phyloP scores from a whole-genome alignment of 2,888 invertebrate species.

The Sphecodes monilicornis region DNA sequence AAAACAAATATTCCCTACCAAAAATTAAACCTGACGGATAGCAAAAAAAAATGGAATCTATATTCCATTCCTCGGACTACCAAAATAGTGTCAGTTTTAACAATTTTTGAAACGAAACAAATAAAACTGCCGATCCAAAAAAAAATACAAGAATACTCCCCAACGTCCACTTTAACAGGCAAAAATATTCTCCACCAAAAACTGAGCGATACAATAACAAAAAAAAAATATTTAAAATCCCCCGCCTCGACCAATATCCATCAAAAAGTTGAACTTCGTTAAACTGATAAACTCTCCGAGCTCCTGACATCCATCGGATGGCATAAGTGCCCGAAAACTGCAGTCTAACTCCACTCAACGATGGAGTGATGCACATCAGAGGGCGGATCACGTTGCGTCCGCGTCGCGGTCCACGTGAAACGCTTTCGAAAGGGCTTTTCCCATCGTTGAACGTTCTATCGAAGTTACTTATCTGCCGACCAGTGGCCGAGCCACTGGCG shows the following conservation, averaged over 20 bases:
- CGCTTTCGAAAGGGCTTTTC: slow-evolving; percentile 61
- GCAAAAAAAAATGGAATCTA: no score
- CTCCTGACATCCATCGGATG: not conserved
- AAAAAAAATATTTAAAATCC: not conserved
- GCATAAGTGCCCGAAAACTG: not conserved
- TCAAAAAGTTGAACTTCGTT: not conserved
- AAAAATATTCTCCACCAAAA: not conserved
- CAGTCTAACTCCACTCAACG: slow-evolving; percentile 1
- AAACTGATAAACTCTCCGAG: not conserved
- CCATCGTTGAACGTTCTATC: slow-evolving; percentile 51
- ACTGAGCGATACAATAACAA: not conserved
- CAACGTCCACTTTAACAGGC: not conserved
- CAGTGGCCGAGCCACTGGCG: slow-evolving; percentile 46
- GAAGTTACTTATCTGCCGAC: slow-evolving; percentile 58
- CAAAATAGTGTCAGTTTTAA: no score
- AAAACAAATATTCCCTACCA: not conserved
- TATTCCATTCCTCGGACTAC: no score
- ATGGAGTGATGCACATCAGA: not conserved
- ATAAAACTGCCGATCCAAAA: not conserved
- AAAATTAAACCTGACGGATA: no score
- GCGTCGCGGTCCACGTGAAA: slow-evolving; percentile 42
- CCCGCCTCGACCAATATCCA: not conserved
- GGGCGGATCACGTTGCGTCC: slow-evolving; percentile 12
- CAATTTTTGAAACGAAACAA: no score
- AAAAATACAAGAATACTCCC: not conserved